Conservation (phyloP, 1,140 invertebrate genomes). For the Penaeus japonicus region DNA sequence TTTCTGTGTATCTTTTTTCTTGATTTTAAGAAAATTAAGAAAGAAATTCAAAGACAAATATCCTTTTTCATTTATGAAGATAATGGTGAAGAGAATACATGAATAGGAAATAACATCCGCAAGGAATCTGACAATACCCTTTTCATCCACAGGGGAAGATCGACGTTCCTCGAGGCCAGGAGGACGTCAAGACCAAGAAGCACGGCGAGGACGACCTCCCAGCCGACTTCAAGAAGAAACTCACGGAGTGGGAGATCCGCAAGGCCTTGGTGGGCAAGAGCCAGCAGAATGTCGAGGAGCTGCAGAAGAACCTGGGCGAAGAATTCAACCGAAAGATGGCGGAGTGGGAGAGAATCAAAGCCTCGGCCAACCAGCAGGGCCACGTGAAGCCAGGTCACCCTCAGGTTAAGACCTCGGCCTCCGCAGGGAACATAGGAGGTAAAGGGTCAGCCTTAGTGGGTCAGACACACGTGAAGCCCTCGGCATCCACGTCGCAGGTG, state of each 20-base stretch:
- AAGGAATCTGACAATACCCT: neutral
- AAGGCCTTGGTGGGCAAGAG: slow-evolving; percentile 57
- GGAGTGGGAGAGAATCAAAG: slow-evolving; percentile 66
- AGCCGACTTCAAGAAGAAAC: slow-evolving; percentile 58
- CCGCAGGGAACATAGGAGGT: slow-evolving; percentile 27
- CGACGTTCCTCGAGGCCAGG: slow-evolving; percentile 28
- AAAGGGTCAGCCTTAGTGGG: neutral
- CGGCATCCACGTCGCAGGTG: slow-evolving; percentile 31
- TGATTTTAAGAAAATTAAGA: too few species aligned
- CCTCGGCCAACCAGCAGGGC: slow-evolving; percentile 54
- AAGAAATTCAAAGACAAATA: too few species aligned
- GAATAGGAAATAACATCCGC: too few species aligned
- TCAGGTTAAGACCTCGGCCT: slow-evolving; percentile 40
- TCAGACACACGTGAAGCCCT: slow-evolving; percentile 16
- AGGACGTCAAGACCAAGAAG: slow-evolving; percentile 55
- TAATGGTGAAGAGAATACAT: too few species aligned
- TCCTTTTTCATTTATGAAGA: too few species aligned
- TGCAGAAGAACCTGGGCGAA: slow-evolving; percentile 65
- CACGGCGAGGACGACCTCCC: slow-evolving; percentile 59
- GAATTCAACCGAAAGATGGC: slow-evolving; percentile 67
- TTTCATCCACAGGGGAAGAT: neutral
- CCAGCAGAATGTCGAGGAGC: slow-evolving; percentile 63
- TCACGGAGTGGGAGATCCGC: slow-evolving; percentile 60
- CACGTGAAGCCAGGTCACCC: slow-evolving; percentile 22
- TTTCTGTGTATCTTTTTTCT: too few species aligned